Conservation (phyloP, 2,797 vertebrate genomes). For the Melanotaenia pygmaea region DNA sequence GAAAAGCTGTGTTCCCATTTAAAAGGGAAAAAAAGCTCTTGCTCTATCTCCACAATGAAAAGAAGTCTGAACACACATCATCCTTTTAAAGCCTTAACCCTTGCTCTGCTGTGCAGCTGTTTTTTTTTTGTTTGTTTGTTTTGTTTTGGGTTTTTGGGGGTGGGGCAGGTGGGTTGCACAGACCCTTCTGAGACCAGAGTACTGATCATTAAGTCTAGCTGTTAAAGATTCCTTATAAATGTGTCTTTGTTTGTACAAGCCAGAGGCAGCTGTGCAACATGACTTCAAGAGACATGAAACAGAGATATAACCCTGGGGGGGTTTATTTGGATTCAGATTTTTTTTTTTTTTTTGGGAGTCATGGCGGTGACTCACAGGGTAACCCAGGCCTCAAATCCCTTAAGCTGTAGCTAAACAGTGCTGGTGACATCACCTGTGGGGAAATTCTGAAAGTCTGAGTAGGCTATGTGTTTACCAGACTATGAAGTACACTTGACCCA, state of each 20-base stretch:
- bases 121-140: no score
- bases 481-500: background rate
- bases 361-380: slow-evolving; percentile 44
- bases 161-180: background rate
- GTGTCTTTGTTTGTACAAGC: slow-evolving; percentile 21
- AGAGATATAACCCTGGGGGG: slow-evolving; percentile 27
- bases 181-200: slow-evolving; percentile 5
- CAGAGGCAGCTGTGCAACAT: slow-evolving; percentile 20
- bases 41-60: slow-evolving; percentile 65
- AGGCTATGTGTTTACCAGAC: slow-evolving; percentile 8
- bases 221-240: slow-evolving; percentile 15
- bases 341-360: slow-evolving; percentile 7
- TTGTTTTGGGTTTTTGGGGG: no score
- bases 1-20: slow-evolving; percentile 82
- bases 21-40: slow-evolving; percentile 64
- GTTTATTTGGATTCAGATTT: slow-evolving; percentile 1
- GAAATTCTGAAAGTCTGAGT: slow-evolving; percentile 16
- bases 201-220: slow-evolving; percentile 26
- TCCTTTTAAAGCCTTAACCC: slow-evolving; percentile 73
- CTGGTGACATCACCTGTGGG: slow-evolving; percentile 3
- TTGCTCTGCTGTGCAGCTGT: slow-evolving; percentile 41
- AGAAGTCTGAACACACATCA: slow-evolving; percentile 67
- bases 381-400: slow-evolving; percentile 34
- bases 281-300: slow-evolving; percentile 44
- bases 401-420: slow-evolving; percentile 7